A percentile compares a stretch with the other conserved stretches of the same genome.
phyloP scores from a whole-genome alignment of 1,140 invertebrate genomes.

The Lucilia cuprina region DNA sequence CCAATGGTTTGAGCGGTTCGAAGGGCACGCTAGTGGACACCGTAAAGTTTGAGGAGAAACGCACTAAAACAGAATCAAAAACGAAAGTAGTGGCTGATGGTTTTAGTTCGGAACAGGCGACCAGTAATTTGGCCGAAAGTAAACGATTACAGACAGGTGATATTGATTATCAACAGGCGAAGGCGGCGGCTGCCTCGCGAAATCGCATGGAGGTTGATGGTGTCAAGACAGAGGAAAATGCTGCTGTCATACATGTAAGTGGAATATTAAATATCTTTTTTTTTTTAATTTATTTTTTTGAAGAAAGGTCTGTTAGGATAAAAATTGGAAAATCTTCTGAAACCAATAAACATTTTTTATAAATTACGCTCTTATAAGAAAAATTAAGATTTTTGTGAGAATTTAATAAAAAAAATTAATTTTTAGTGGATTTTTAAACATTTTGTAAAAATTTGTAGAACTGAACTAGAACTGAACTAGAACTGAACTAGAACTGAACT shows the following conservation, averaged over 20 bases:
- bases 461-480: too few species aligned
- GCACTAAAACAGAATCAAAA: slow-evolving; percentile 78
- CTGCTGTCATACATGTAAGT: slow-evolving; percentile 75
- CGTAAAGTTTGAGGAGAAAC: slow-evolving; percentile 81
- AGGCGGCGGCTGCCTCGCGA: slow-evolving; percentile 68
- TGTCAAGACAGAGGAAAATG: slow-evolving; percentile 77
- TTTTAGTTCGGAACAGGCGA: slow-evolving; percentile 77
- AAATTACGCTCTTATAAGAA: too few species aligned
- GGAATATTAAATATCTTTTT: neutral
- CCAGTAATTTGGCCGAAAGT: slow-evolving; percentile 79
- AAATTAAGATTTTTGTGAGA: too few species aligned
- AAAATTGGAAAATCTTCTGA: too few species aligned
- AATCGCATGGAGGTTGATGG: slow-evolving; percentile 77
- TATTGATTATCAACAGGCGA: slow-evolving; percentile 79
- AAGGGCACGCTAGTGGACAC: slow-evolving; percentile 66
- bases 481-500: too few species aligned
- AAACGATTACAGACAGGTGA: slow-evolving; percentile 78
- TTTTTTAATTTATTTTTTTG: too few species aligned
- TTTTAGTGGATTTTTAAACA: too few species aligned
- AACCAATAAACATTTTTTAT: too few species aligned
- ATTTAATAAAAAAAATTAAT: too few species aligned
- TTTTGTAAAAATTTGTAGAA: too few species aligned
- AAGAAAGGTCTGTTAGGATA: too few species aligned
- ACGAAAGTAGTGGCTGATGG: slow-evolving; percentile 83
- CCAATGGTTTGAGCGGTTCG: slow-evolving; percentile 53